Evolutionary conservation across 2,113 vertebrate genomes (phyloP).

Genomic region (Nothocercus julius): DNA sequence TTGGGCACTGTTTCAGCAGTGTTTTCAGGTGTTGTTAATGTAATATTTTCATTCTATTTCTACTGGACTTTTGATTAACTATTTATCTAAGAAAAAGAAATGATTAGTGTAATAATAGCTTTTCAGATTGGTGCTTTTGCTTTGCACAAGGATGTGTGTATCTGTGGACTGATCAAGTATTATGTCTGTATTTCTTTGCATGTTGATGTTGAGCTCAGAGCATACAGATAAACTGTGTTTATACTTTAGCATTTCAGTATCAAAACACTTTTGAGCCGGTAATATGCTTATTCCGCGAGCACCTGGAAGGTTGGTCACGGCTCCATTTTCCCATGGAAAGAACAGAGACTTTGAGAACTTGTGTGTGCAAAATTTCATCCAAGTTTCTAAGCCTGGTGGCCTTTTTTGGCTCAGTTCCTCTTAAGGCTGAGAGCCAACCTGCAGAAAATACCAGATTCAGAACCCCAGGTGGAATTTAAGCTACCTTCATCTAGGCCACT

Average conservation of each 20-base stretch:
- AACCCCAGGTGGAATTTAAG: background rate
- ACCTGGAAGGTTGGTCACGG: background rate
- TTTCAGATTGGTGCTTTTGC: background rate
- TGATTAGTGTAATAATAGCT: background rate
- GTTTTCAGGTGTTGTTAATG: conserved; percentile 54
- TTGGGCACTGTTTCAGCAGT: conserved; percentile 22
- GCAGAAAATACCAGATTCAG: background rate
- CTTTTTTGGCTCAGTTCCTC: background rate
- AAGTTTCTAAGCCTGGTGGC: background rate
- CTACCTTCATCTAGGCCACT: background rate
- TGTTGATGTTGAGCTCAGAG: background rate
- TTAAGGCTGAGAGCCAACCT: background rate
- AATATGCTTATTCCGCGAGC: background rate
- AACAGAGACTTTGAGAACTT: background rate
- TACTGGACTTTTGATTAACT: conserved; percentile 38
- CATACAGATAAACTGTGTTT: background rate
- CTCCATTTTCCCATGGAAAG: background rate
- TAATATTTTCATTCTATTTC: conserved; percentile 47
- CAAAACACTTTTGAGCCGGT: background rate
- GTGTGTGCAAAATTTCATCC: background rate
- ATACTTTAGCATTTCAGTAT: background rate
- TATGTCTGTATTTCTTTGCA: background rate
- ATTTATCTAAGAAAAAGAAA: conserved; percentile 2
- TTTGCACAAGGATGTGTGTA: background rate
- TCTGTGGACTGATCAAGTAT: background rate